These are phyloP conservation scores for Nezara viridula DNA, from an alignment of 2,888 invertebrate species.

Conservation along the genomic window DNA sequence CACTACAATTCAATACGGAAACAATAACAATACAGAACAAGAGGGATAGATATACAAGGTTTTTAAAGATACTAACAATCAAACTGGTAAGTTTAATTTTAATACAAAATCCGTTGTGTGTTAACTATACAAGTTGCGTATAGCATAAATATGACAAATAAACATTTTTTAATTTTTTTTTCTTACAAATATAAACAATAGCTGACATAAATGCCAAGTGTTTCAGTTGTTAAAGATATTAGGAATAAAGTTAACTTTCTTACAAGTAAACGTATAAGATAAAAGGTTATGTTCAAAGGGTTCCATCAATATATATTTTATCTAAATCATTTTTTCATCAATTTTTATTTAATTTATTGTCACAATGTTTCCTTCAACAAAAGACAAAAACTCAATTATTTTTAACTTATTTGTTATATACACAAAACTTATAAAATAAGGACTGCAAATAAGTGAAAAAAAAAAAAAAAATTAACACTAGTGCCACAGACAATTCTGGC, in stretches of 20 bases:
- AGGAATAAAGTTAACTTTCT: slow-evolving; percentile 30
- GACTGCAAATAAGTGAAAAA: slow-evolving; percentile 43
- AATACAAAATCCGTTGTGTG: slow-evolving; percentile 52
- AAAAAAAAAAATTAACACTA: slow-evolving; percentile 47
- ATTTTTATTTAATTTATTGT: slow-evolving; percentile 53
- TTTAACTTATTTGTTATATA: slow-evolving; percentile 55
- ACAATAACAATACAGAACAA: slow-evolving; percentile 8
- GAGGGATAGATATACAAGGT: not conserved
- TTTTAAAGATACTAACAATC: slow-evolving; percentile 6
- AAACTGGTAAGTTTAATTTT: slow-evolving; percentile 48
- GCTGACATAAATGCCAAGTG: slow-evolving; percentile 19
- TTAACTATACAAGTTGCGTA: slow-evolving; percentile 41
- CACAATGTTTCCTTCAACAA: slow-evolving; percentile 57
- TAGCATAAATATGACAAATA: slow-evolving; percentile 14
- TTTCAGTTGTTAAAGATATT: slow-evolving; percentile 17
- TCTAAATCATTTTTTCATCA: slow-evolving; percentile 40
- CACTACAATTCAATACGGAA: slow-evolving; percentile 4
- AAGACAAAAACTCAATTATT: slow-evolving; percentile 53
- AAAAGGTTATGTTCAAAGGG: slow-evolving; percentile 22
- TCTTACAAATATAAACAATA: slow-evolving; percentile 44
- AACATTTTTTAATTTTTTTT: slow-evolving; percentile 4
- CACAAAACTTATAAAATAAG: slow-evolving; percentile 57
- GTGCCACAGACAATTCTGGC: slow-evolving; percentile 33
- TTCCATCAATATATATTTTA: slow-evolving; percentile 32
- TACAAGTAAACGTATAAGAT: not conserved